Evolutionary conservation across 2,797 vertebrate species (phyloP), one percentile per base, ranked within the genome.

Genomic region (Oophaga sylvatica): DNA sequence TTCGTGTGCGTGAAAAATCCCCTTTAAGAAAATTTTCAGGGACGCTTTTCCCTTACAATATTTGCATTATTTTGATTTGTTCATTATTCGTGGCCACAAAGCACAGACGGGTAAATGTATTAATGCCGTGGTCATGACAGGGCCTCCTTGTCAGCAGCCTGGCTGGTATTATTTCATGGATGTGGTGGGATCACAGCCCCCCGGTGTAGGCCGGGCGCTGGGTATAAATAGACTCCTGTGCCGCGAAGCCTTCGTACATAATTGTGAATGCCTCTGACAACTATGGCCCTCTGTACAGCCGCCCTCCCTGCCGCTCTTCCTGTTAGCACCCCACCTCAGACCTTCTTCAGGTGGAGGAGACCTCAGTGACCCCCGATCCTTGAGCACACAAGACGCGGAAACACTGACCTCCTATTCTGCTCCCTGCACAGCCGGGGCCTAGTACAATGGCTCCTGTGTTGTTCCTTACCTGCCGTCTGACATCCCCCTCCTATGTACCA

Each of bases 191-290:
- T 87, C 26, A 87, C 86, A 83, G 86, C 73, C 86, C 71, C 35
- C 71, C 59, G 86, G 35, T 87, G 86, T 87, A 26, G 19, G 65
- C 70, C 8, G 16, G 48, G 20, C 48, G 71, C n/a, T 22, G 12
- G 31, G 86, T 87, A 87, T 87, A 87, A 87, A 87, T 87, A 87
- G 80, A 45, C 45, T 81, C 77, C 80, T 87, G 86, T 87, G 70
- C 59, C 67, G 41, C 62, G 77, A 83, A 76, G 62, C 45, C 77
- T n/a, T 80, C 71, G 78, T 78, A 87, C 85, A 87, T 81, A 87
- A 87, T 87, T 45, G 85, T 87, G 65, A 81, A 86, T 86, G 41
- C 78, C 57, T 86, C 48, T 71, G 19, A 87, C 65, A 75, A 81
- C 67, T 75, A 81, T 75, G 75, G 68, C 60, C 63, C 85, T 87